phyloP scores from a whole-genome alignment of 2,888 invertebrate species.

The Gortyna flavago region DNA sequence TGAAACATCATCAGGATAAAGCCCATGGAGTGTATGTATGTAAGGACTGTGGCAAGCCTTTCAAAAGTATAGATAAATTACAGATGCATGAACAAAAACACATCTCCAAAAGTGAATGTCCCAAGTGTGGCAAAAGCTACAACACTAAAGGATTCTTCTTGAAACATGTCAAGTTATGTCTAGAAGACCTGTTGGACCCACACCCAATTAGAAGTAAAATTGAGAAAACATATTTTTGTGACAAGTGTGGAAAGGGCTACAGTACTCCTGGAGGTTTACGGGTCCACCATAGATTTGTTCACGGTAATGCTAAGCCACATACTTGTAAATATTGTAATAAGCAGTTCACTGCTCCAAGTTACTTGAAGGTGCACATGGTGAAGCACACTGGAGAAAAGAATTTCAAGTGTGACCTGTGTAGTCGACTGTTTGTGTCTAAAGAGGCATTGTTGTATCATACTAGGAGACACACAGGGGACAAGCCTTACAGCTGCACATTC shows the following conservation, averaged over 20 bases:
- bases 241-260: conserved; percentile 82
- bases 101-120: conserved; percentile 77
- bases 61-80: conserved; percentile 76
- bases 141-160: conserved; percentile 80
- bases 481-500: conserved; percentile 82
- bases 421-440: conserved; percentile 82
- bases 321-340: conserved; percentile 82
- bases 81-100: conserved; percentile 82
- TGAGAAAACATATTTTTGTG: conserved; percentile 76
- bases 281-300: conserved; percentile 83
- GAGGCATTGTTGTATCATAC: conserved; percentile 85
- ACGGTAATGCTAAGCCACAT: conserved; percentile 84
- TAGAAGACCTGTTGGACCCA: conserved; percentile 78
- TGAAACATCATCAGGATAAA: conserved; percentile 75
- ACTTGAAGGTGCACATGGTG: conserved; percentile 82
- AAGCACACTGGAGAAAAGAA: conserved; percentile 86
- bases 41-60: conserved; percentile 83
- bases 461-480: conserved; percentile 85
- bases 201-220: conserved; percentile 82
- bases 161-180: conserved; percentile 82
- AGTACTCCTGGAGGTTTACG: conserved; percentile 83
- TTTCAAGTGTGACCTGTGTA: conserved; percentile 82
- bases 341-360: conserved; percentile 86
- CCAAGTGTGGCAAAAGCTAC: conserved; percentile 84
- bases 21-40: conserved; percentile 77